These are phyloP conservation scores for Thamnophis sirtalis DNA, from an alignment of 2,113 vertebrate genomes.

Conservation along the genomic window DNA sequence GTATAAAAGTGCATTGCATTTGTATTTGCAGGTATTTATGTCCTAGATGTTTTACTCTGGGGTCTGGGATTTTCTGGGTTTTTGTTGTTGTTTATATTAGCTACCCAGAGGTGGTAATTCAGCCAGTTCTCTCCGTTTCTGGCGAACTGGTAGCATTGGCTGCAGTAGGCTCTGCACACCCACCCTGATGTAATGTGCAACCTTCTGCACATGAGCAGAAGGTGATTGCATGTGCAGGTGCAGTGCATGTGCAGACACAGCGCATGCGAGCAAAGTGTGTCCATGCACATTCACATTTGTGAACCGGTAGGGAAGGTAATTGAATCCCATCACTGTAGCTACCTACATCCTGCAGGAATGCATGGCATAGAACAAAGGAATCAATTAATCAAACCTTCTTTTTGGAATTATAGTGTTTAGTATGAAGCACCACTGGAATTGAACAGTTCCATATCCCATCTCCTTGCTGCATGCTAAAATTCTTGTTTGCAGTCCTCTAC, in stretches of 20 bases:
- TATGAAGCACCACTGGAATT: neutral
- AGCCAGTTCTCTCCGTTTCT: no score
- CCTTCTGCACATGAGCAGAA: no score
- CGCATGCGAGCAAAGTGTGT: no score
- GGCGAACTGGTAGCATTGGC: no score
- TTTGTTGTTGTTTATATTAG: neutral
- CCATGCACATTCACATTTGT: no score
- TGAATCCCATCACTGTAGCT: neutral
- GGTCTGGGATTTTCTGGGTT: neutral
- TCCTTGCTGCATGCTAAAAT: neutral
- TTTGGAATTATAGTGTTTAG: neutral
- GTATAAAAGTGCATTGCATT: neutral
- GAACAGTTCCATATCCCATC: neutral
- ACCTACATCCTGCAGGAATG: neutral
- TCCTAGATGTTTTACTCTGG: neutral
- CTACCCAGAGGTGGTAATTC: neutral
- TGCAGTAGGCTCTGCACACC: no score
- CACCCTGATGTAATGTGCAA: no score
- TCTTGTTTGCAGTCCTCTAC: neutral
- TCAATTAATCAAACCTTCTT: neutral
- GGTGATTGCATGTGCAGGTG: no score
- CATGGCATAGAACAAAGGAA: neutral
- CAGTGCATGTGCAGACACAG: no score
- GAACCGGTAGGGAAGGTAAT: no score
- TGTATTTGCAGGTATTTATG: neutral